Percentiles rank a stretch among this genome's conserved stretches.
Evolutionary conservation across 2,797 vertebrate species (phyloP).

Genomic region (Rallus crepitans): DNA sequence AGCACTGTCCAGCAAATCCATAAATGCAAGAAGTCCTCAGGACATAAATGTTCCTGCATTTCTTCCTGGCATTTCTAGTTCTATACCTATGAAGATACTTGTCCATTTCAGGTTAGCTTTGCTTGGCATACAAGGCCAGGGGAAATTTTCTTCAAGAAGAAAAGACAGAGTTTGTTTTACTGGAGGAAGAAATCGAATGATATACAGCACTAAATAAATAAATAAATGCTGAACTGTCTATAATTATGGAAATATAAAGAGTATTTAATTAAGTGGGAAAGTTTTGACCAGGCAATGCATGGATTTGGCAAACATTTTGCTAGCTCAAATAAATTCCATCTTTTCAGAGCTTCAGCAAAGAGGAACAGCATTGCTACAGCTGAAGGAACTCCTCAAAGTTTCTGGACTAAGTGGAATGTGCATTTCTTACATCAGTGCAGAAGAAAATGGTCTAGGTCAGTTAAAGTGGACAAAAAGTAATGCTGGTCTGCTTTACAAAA

Average conservation of each 20-base stretch:
- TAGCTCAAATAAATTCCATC: background rate
- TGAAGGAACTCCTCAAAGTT: background rate
- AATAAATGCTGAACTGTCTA: background rate
- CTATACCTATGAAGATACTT: background rate
- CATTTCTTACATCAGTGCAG: background rate
- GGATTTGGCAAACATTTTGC: background rate
- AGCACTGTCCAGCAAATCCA: background rate
- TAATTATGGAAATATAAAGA: background rate
- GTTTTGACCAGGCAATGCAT: background rate
- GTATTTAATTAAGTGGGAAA: background rate
- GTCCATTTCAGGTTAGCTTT: background rate
- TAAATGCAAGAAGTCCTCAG: background rate
- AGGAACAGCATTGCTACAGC: background rate
- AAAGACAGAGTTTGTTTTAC: background rate
- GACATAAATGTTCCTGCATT: background rate
- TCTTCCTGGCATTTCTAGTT: background rate
- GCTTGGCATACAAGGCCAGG: background rate
- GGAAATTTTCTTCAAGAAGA: background rate
- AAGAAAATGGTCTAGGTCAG: background rate
- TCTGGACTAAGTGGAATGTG: background rate
- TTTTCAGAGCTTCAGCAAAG: background rate
- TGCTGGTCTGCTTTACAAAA: background rate
- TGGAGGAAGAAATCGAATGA: background rate
- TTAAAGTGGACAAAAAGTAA: background rate
- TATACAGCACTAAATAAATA: background rate